Evolutionary conservation across 2,113 vertebrate genomes (phyloP).

Genomic region (Monarcha castaneiventris): DNA sequence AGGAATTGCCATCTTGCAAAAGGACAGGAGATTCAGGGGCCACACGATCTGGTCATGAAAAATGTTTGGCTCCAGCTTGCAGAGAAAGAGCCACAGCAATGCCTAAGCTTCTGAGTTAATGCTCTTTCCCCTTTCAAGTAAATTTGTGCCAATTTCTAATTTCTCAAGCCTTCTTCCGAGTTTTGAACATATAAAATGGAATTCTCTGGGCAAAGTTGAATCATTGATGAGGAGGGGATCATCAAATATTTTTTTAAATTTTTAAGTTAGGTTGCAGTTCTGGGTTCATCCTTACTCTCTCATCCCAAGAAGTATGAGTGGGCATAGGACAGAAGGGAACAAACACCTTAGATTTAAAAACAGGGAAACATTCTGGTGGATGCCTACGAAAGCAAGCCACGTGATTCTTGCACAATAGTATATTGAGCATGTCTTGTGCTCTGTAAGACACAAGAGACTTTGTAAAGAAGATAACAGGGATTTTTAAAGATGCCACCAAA

Average conservation of each 20-base stretch:
- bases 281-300: background rate
- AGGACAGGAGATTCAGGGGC: background rate
- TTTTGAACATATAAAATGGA: background rate
- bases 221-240: background rate
- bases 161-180: background rate
- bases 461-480: background rate
- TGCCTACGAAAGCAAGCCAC: rapidly evolving
- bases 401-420: background rate
- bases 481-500: conserved; percentile 5
- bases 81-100: background rate
- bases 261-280: background rate
- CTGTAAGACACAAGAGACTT: background rate
- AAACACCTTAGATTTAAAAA: background rate
- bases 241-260: rapidly evolving
- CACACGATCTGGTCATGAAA: background rate
- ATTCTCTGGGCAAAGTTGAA: background rate
- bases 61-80: background rate
- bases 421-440: background rate
- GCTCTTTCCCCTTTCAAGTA: background rate
- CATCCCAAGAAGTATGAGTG: background rate
- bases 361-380: background rate
- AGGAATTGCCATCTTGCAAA: background rate
- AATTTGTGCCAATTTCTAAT: background rate
- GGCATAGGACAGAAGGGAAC: background rate
- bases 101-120: background rate